Evolutionary conservation across 2,113 vertebrate species (phyloP).

Genomic region (Ornithorhynchus anatinus): DNA sequence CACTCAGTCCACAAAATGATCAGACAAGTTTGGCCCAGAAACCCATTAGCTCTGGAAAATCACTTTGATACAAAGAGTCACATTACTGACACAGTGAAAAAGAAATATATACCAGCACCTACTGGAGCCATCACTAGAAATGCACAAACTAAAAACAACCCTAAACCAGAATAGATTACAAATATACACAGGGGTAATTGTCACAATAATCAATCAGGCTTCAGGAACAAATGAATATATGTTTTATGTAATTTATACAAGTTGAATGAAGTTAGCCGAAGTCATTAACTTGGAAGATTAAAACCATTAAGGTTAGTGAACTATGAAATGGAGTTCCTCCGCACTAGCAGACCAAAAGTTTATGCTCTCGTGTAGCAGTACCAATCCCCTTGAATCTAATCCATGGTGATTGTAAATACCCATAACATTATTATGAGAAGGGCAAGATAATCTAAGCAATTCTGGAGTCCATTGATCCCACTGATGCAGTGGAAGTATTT

Average conservation of each 20-base stretch:
- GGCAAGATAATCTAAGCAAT: no score
- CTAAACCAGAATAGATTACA: background rate
- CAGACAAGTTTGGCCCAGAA: background rate
- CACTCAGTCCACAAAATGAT: constrained; percentile 25
- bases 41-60: constrained; percentile 8
- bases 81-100: background rate
- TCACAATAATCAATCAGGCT: constrained; percentile 4
- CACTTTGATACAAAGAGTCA: background rate
- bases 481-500: no score
- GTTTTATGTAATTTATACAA: constrained; percentile 14
- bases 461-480: no score
- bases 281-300: constrained; percentile 44
- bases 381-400: background rate
- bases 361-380: background rate
- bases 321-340: constrained; percentile 38
- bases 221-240: background rate
- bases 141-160: background rate
- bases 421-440: no score
- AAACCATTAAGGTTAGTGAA: constrained; percentile 34
- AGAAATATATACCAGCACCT: background rate
- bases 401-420: no score
- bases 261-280: constrained; percentile 30
- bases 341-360: constrained; percentile 15
- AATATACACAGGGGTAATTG: background rate
- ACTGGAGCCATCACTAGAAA: background rate